Evolutionary conservation across 2,888 invertebrate species (phyloP).

Genomic region (Oscheius sp.): DNA sequence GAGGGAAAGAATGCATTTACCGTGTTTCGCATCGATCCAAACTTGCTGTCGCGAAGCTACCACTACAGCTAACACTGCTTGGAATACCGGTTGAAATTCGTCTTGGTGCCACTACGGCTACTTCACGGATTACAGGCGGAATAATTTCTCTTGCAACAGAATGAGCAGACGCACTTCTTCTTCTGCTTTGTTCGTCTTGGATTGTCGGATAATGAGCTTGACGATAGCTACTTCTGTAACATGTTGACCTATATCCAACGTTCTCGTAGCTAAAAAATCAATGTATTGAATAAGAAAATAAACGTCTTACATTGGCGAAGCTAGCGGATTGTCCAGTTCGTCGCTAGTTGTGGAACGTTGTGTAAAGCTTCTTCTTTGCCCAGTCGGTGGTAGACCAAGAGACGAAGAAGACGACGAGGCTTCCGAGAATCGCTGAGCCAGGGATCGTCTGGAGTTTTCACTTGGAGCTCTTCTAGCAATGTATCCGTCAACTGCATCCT

Average conservation of each 20-base stretch:
- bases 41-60: conserved; percentile 55
- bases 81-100: conserved; percentile 37
- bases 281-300: conserved; percentile 1
- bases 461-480: conserved; percentile 46
- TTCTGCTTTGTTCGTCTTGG: conserved; percentile 55
- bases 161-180: conserved; percentile 53
- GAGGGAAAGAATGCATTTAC: neutral
- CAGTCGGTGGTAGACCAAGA: conserved; percentile 43
- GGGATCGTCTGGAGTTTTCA: conserved; percentile 23
- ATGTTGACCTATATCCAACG: conserved; percentile 69
- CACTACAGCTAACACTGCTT: conserved; percentile 48
- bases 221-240: conserved; percentile 70
- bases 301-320: conserved; percentile 28
- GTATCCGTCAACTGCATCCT: conserved; percentile 42
- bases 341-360: conserved; percentile 33
- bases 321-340: conserved; percentile 32
- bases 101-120: conserved; percentile 39
- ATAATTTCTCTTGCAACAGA: conserved; percentile 42
- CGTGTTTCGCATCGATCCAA: conserved; percentile 45
- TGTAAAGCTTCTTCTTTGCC: conserved; percentile 20
- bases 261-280: conserved; percentile 58
- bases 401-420: conserved; percentile 50
- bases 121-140: conserved; percentile 11
- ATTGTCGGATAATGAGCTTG: conserved; percentile 71
- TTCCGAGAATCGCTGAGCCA: conserved; percentile 50